Conservation (phyloP, 2,797 vertebrate genomes). For the Sciurus carolinensis region DNA sequence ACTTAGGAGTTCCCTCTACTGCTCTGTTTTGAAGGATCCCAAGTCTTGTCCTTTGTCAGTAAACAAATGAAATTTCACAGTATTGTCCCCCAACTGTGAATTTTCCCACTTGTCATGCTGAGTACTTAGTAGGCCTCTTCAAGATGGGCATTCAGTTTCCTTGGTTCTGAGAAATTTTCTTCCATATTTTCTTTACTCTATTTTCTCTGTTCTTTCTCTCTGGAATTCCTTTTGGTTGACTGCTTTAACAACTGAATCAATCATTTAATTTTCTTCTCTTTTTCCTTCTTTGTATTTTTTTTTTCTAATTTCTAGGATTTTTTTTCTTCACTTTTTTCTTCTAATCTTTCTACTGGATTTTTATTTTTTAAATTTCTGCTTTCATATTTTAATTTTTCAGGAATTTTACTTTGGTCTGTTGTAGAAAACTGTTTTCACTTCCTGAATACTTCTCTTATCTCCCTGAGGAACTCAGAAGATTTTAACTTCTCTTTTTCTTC, state of each 20-base stretch:
- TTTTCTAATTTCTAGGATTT: conserved; percentile 13
- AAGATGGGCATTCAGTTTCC: background rate
- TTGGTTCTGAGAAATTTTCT: background rate
- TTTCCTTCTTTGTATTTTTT: conserved; percentile 17
- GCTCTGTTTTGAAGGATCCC: background rate
- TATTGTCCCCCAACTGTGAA: too few relatives aligned
- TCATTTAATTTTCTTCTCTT: conserved; percentile 47
- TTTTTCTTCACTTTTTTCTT: background rate
- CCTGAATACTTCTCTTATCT: conserved; percentile 25
- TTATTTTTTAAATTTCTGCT: background rate
- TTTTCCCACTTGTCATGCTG: background rate
- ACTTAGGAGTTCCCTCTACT: background rate
- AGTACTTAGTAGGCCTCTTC: conserved; percentile 8
- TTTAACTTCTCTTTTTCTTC: conserved; percentile 53
- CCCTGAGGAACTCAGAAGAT: conserved; percentile 43
- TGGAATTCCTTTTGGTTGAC: background rate
- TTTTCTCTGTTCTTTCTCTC: conserved; percentile 3
- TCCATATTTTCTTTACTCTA: background rate
- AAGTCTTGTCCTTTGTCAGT: background rate
- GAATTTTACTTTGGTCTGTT: conserved; percentile 53
- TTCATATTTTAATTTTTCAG: conserved; percentile 20
- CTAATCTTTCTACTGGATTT: background rate
- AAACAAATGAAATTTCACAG: background rate
- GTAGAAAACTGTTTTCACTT: conserved; percentile 38
- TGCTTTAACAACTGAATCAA: background rate